Evolutionary conservation across 2,797 vertebrate species (phyloP), one percentile per base, ranked within the genome.

Genomic region (Gymnoscopelus braueri): DNA sequence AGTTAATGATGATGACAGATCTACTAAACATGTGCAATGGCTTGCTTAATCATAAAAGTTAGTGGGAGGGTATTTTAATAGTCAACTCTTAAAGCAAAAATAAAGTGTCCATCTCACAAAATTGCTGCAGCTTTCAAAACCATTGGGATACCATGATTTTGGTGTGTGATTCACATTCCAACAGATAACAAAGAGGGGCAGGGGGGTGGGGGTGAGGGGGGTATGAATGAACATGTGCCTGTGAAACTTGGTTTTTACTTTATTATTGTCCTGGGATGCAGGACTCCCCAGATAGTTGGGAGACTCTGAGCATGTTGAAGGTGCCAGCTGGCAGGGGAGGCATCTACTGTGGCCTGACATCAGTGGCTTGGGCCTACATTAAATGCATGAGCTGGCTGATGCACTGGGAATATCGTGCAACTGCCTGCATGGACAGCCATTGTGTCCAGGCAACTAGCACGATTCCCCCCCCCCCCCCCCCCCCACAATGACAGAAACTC

Each of bases 341-440:
- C 6, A 47, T 60, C 50, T 64, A 68, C 71, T 66, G 68, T 35
- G n/a, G 53, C 24, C 14, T 53, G 14, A 67, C 56, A 51, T 75
- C 57, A 63, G 49, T 29, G 53, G 49, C 72, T 64, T 4, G 61
- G 59, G 67, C 67, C 69, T 55, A 62, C 58, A 60, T 57, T 53
- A 26, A 77, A 76, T 67, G 56, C 78, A 78, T 50, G 53, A 71
- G 75, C 77, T 58, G 54, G 80, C 56, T 81, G 70, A 32, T 67
- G 70, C 67, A 65, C 48, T 5, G 61, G 53, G 55, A 72, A 69
- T 63, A 64, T 75, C 32, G 8, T 65, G 67, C 67, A 57, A 55
- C 8, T 24, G 10, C 44, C 19, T 53, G 51, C 11, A 9, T 47
- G 13, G 19, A 11, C 15, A 23, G 49, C 9, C 23, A 39, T 59